Percentiles rank a stretch among this genome's conserved stretches.
Evolutionary conservation across 2,888 invertebrate species (phyloP).

Genomic region (Lasioglossum zephyrum): DNA sequence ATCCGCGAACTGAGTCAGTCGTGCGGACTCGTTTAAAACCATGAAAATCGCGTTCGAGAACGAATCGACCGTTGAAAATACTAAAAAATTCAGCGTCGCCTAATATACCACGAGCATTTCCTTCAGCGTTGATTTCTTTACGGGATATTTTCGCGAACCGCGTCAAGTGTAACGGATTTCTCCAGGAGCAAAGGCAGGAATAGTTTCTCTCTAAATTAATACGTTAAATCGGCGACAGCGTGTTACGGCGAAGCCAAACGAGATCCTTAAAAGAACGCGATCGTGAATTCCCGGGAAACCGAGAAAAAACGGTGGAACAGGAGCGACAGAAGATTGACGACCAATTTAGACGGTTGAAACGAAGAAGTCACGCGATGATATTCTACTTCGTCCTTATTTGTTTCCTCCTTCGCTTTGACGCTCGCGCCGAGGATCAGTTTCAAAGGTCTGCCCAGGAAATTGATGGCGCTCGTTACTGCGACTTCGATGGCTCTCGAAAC

Average conservation of each 20-base stretch:
- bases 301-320: background rate
- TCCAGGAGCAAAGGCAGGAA: background rate
- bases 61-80: background rate
- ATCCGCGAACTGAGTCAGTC: slow-evolving; percentile 37
- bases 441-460: slow-evolving; percentile 20
- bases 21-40: background rate
- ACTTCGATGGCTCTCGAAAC: slow-evolving; percentile 67
- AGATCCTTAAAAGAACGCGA: background rate
- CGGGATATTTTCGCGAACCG: background rate
- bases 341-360: slow-evolving; percentile 1
- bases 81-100: background rate
- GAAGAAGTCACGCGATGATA: slow-evolving; percentile 29
- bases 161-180: background rate
- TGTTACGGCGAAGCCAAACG: background rate
- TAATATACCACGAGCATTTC: background rate
- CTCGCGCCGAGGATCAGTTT: slow-evolving; percentile 25
- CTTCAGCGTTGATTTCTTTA: background rate
- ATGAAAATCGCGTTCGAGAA: background rate
- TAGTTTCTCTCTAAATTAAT: background rate
- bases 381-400: slow-evolving; percentile 45
- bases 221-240: slow-evolving; percentile 2
- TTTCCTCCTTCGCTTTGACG: slow-evolving; percentile 27
- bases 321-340: slow-evolving; percentile 22
- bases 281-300: background rate
- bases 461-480: slow-evolving; percentile 59